Evolutionary conservation across 2,113 vertebrate species (phyloP), one percentile per base, ranked within the genome.

Genomic region (Ailurus styani): DNA sequence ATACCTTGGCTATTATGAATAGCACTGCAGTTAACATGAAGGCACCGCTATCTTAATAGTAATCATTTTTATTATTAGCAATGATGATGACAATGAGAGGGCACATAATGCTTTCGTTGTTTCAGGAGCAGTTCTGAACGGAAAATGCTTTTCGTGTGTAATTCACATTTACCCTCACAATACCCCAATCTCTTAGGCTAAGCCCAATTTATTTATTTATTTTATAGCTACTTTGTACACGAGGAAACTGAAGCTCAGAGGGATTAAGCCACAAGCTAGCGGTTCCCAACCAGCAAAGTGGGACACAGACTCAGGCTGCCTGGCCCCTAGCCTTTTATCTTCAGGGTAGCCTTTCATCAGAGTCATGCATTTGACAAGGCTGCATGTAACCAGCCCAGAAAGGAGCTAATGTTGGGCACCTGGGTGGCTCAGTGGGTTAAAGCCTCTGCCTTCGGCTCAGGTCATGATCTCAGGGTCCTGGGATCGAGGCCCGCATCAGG

Each of bases 71-170:
- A 55, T 54, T 7, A 34, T 66, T 25, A 87, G 37, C 23, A 20
- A 12, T 14, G 11, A 11, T 5, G 29, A 45, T 1, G 89, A 47
- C 29, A 29, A 2, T 55, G 68, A 50, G n/a, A 37, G 37, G 34
- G 50, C 5, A 2, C 50, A 3, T 3, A 1, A 2, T 5, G 15
- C 21, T 27, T 18, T 42, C 40, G 10, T 13, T 37, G 31, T 64
- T 50, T 34, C 57, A 50, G 70, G 42, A 72, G 31, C 13, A 4
- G 4, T 27, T 72, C n/a, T 0, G 27, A 81, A 57, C 3, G 14
- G 90, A 34, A 29, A 27, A 10, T 5, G 23, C 42, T 17, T 7
- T 5, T 42, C 45, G 1, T 2, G 7, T 15, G 3, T 55, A 45
- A 42, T 29, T 87, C 68, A 50, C 20, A 1, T 15, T 66, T 17